Base-by-base conservation (phyloP, 2,888 invertebrate genomes). In the Drosophila pseudotakahashii region DNA sequence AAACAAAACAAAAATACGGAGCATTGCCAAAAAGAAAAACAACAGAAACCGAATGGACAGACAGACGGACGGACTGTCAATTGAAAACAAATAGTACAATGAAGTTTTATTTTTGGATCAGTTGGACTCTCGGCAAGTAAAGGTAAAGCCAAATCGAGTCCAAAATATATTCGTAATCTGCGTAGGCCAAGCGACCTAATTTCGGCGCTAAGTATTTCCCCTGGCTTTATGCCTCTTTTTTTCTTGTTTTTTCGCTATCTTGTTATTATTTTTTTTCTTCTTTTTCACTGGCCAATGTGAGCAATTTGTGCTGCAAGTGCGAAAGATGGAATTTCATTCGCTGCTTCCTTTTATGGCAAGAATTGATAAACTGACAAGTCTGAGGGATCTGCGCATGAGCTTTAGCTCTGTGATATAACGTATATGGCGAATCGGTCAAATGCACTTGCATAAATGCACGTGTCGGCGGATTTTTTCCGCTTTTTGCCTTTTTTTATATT, bases 1-100 rank as follows among this genome's bases (percentile, higher is more conserved):
- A 69, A 69, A 70, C 41, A 45, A 55, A 50, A 68, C 30, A 57
- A 45, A 47, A 23, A 54, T 34, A 50, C 52, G 16, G 14, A 52
- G 47, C 48, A 69, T 47, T 52, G 69, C 47, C 19, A 59, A 53
- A 39, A 57, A 71, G 26, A 54, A 50, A 58, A 58, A 72, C 66
- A 67, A 53, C 61, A 54, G 72, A 78, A 63, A 76, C 14, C 66
- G 79, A 70, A 78, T 79, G 85, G 70, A 81, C 82, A 82, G 75
- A 81, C 77, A 76, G 73, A 81, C 82, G 79, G 75, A 81, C 77
- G 75, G 73, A 54, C 59, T 23, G 66, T 69, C 63, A 55, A 83
- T 78, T 83, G 81, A 74, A 62, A 68, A 64, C 67, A 64, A 60
- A 79, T 41, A 52, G 19, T 66, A 66, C 67, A 66, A 66, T 66